Base-by-base conservation (phyloP, 2,113 vertebrate species). In the Pholis gunnellus region DNA sequence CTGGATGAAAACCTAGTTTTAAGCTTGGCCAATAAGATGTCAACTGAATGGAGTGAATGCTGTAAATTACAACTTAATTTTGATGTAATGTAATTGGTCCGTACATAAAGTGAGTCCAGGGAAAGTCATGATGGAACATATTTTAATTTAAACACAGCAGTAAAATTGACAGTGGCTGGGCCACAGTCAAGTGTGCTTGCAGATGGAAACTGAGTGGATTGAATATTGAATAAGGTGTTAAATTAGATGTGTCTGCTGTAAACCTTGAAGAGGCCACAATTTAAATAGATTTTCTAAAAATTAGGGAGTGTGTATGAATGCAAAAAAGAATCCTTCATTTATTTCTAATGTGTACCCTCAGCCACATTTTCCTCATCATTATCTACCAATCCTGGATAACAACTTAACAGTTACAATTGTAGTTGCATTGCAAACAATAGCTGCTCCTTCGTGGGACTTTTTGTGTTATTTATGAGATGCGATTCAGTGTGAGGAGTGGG, bases 391-490 rank as follows among this genome's bases (percentile, higher is more conserved):
- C 27, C 1, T 46, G 25, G 25, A 66, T 67, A 61, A 73, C 42
- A 44, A 29, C 59, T 40, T 56, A 48, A 71, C 59, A 60, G 13
- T 7, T 48, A 42, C 48, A 31, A n/a, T 75, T 81, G 67, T 59
- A 63, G 46, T 56, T 27, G 68, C 20, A 66, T 34, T 76, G 17
- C 14, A 82, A 70, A 42, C 66, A 71, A 31, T 56, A 31, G 75
- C 64, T 60, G 48, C 59, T 64, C 31, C 60, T 9, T 78, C 20
- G 8, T 27, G 20, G 20, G 42, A 38, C 42, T 67, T 25, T 80
- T 46, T 82, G 42, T 64, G 31, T 61, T 60, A 74, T 83, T 85
- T 72, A 64, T 70, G 64, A 78, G 72, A 61, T 67, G 69, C 76
- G 54, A 74, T 83, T 82, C 20, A 77, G 64, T 46, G 25, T 71